A percentile compares a stretch with the other conserved stretches of the same genome.
Conservation (phyloP, 2,888 invertebrate species). For the Apamea crenata region DNA sequence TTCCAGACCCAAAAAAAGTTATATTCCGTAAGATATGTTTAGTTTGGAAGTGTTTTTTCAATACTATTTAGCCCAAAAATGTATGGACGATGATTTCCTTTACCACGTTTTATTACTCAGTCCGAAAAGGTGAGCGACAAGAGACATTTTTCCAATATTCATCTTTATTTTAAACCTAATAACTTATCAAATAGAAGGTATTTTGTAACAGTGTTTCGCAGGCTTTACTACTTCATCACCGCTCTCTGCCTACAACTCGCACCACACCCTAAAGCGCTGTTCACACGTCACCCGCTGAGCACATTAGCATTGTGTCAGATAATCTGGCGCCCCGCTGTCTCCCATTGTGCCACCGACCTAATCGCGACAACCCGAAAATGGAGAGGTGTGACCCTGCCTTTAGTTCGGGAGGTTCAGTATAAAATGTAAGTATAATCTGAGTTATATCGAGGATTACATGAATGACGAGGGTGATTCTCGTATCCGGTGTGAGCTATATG, state of each 20-base stretch:
- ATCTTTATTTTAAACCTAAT: no score
- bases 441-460: background rate
- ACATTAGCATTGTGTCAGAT: slow-evolving; percentile 83
- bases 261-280: slow-evolving; percentile 78
- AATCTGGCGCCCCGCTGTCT: slow-evolving; percentile 89
- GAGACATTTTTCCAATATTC: no score
- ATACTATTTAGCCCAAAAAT: no score
- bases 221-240: background rate
- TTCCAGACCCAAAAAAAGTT: no score
- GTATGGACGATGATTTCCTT: no score
- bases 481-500: background rate
- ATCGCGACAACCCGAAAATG: slow-evolving; percentile 73
- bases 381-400: slow-evolving; percentile 43
- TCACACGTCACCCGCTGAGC: slow-evolving; percentile 87
- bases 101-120: no score
- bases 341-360: slow-evolving; percentile 85
- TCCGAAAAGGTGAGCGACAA: no score
- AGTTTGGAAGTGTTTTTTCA: no score
- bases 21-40: no score
- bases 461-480: background rate
- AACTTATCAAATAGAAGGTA: no score
- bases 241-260: slow-evolving; percentile 55
- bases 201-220: no score
- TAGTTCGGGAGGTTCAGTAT: slow-evolving; percentile 46
- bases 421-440: background rate